Conservation (phyloP, 2,113 vertebrate species). For the Clinocottus analis region DNA sequence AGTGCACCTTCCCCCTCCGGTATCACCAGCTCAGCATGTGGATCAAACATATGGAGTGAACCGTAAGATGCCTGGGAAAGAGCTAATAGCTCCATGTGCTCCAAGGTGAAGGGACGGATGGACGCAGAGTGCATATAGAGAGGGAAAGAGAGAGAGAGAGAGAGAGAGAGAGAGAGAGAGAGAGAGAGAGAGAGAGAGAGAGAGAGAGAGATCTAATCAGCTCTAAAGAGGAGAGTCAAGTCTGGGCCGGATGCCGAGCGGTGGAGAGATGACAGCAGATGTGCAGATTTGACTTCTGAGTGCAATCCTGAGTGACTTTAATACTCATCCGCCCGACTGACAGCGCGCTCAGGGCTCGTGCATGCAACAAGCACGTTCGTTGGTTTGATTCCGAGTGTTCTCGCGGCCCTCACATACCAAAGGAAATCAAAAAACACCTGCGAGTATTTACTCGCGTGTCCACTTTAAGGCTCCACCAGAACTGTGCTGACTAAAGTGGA, state of each 20-base stretch:
- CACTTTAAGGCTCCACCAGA: neutral
- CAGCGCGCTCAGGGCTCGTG: neutral
- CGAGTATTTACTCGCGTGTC: neutral
- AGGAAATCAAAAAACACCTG: neutral
- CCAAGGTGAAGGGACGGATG: neutral
- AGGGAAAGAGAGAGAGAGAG: neutral
- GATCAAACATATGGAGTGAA: constrained; percentile 26
- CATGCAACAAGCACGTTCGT: neutral
- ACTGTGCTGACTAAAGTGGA: neutral
- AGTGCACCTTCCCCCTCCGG: neutral
- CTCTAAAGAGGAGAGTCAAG: constrained; percentile 49
- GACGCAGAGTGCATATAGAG: neutral
- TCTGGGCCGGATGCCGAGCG: constrained; percentile 27
- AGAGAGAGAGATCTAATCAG: constrained; percentile 43
- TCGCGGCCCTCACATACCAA: neutral
- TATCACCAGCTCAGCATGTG: constrained; percentile 15
- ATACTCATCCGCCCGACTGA: constrained; percentile 17
- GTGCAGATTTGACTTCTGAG: constrained; percentile 57
- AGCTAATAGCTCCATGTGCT: constrained; percentile 14
- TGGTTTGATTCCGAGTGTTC: neutral
- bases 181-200: neutral
- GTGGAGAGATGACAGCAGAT: constrained; percentile 49
- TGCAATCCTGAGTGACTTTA: constrained; percentile 43
- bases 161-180: neutral
- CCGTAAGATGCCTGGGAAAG: constrained; percentile 15